phyloP scores from a whole-genome alignment of 1,140 invertebrate species.

The Mya arenaria region DNA sequence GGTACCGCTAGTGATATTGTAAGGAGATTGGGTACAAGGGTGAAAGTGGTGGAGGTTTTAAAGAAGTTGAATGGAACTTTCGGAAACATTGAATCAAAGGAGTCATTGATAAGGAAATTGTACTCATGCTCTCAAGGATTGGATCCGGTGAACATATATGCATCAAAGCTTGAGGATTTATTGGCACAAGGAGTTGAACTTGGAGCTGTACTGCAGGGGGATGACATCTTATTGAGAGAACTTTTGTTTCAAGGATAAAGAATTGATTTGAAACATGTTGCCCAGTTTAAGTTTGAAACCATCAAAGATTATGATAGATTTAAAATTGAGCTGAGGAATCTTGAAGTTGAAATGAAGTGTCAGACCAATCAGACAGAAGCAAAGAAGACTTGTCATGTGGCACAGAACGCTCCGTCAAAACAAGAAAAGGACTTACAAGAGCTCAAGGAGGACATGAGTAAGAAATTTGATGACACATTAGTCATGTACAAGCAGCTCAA shows the following conservation, averaged over 20 bases:
- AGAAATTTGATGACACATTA: not conserved
- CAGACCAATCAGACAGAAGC: not conserved
- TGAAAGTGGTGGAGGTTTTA: not conserved
- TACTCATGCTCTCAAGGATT: not conserved
- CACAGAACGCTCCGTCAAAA: slow-evolving; percentile 7
- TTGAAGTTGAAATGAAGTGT: not conserved
- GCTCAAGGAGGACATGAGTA: not conserved
- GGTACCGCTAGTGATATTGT: not conserved
- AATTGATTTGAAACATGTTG: not conserved
- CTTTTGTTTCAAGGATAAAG: not conserved
- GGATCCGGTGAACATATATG: not conserved
- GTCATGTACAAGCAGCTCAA: not conserved
- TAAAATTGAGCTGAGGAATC: slow-evolving; percentile 18
- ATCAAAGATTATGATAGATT: slow-evolving; percentile 12
- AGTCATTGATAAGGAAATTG: slow-evolving; percentile 2
- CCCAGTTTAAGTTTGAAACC: not conserved
- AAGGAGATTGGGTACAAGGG: not conserved
- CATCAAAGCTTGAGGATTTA: slow-evolving; percentile 6
- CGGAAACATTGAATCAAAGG: not conserved
- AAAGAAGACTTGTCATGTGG: not conserved
- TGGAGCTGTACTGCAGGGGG: not conserved
- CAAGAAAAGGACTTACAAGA: not conserved
- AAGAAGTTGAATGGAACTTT: slow-evolving; percentile 8
- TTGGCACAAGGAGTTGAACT: slow-evolving; percentile 6
- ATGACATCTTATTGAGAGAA: slow-evolving; percentile 2